Base-by-base conservation (phyloP, 1,140 invertebrate genomes). In the Colletes gigas region DNA sequence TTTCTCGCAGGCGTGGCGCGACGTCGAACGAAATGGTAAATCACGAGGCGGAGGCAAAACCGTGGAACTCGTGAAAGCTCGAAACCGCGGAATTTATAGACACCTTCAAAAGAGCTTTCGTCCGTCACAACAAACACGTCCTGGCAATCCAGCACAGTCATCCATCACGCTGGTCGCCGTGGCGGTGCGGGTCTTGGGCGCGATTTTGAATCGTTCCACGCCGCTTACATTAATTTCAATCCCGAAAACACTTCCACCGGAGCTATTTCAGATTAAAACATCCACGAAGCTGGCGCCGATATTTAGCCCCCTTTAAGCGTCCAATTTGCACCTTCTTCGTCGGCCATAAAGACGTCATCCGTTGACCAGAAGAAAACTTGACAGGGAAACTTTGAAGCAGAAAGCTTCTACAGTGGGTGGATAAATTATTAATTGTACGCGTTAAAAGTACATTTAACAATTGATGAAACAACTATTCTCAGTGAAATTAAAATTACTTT, bases 61-160 rank as follows among this genome's bases (percentile, higher is more conserved):
- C 39, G 19, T 30, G 59, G 70, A 68, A 19, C 65, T 54, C 62
- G 69, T 72, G 74, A 78, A 87, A 84, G 66, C 83, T 67, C 44
- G 75, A 87, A 66, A 86, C 76, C 82, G 82, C 65, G 82, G 82
- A 84, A 88, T 88, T 88, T 88, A 88, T 88, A 84, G 76, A 71
- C 55, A 82, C 47, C 55, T 78, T 70, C 82, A 79, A 84, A 87
- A 81, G 85, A 84, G 86, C 85, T 86, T 88, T 78, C 78, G 39
- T 75, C 84, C 84, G 86, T 89, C 88, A 89, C 84, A 89, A 89
- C 88, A 88, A 89, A 89, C 88, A 83, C 47, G 84, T 83, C 68
- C 55, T 67, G 70, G 79, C 54, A 59, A 88, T 88, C 74, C 84
- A 72, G 60, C 79, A 9, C 59, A 55, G 57, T 59, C 59, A 87